A percentile compares a stretch with the other conserved stretches of the same genome.
These are phyloP conservation scores for Prenolepis imparis DNA, from an alignment of 2,888 invertebrate genomes.

Conservation along the genomic window DNA sequence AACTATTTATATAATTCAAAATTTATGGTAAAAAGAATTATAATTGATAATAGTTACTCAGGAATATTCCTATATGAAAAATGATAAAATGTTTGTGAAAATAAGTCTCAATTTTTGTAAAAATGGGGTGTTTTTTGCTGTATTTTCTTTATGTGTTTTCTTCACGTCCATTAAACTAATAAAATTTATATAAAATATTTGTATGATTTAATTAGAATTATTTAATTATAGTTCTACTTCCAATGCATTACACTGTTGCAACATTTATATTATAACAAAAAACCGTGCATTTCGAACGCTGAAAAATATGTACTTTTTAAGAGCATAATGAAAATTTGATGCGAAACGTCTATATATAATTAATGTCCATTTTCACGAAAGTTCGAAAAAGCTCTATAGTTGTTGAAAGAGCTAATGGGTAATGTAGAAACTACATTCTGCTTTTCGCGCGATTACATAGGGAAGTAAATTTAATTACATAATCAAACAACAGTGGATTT, in stretches of 20 bases:
- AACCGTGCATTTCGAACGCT: constrained; percentile 5
- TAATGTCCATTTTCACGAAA: constrained; percentile 19
- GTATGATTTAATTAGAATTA: no score
- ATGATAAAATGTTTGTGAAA: neutral
- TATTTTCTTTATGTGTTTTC: neutral
- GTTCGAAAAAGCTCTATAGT: neutral
- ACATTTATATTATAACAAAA: constrained; percentile 14
- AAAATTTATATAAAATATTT: constrained; percentile 16
- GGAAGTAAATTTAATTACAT: constrained; percentile 64
- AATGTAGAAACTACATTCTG: constrained; percentile 18
- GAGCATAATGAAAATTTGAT: constrained; percentile 19
- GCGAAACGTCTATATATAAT: neutral
- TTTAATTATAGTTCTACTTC: neutral
- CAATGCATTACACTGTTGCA: constrained; percentile 11
- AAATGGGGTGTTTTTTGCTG: neutral
- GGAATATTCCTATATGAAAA: neutral
- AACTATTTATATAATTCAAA: neutral
- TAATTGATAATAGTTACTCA: neutral
- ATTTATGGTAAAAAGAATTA: neutral
- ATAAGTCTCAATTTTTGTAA: neutral
- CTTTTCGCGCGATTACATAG: neutral
- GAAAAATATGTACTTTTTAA: constrained; percentile 29
- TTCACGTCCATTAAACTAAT: neutral
- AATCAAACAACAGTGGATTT: constrained; percentile 55
- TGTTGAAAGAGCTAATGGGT: neutral